Conservation (phyloP, 2,797 vertebrate species). For the Dendrocincla tyrannina region DNA sequence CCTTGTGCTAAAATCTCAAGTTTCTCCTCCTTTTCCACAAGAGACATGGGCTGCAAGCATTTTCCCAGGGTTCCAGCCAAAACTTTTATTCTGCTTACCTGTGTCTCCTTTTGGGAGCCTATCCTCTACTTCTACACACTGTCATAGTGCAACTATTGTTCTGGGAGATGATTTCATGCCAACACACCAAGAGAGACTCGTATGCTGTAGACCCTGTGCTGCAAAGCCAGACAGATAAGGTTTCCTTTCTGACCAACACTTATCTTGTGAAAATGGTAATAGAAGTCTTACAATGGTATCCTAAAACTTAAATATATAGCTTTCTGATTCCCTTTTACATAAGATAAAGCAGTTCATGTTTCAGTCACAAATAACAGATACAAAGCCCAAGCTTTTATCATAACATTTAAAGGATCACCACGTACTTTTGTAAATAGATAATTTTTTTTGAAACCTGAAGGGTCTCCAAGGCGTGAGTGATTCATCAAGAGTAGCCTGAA, state of each 20-base stretch:
- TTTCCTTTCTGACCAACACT: conserved; percentile 44
- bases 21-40: conserved; percentile 70
- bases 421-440: neutral
- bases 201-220: neutral
- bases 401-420: neutral
- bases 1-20: conserved; percentile 69
- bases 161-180: neutral
- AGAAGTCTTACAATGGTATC: neutral
- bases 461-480: neutral
- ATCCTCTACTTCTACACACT: conserved; percentile 12
- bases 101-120: conserved; percentile 27
- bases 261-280: neutral
- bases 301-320: conserved; percentile 26
- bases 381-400: neutral
- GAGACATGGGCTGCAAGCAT: conserved; percentile 59
- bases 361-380: neutral
- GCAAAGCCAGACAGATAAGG: conserved; percentile 11
- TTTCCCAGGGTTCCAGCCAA: conserved; percentile 80
- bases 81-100: conserved; percentile 60
- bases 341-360: neutral
- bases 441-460: neutral
- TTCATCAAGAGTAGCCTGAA: neutral
- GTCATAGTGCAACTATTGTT: conserved; percentile 66
- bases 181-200: neutral
- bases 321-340: neutral